Evolutionary conservation across 2,113 vertebrate species (phyloP), one percentile per base, ranked within the genome.

Genomic region (Bubo scandiacus): DNA sequence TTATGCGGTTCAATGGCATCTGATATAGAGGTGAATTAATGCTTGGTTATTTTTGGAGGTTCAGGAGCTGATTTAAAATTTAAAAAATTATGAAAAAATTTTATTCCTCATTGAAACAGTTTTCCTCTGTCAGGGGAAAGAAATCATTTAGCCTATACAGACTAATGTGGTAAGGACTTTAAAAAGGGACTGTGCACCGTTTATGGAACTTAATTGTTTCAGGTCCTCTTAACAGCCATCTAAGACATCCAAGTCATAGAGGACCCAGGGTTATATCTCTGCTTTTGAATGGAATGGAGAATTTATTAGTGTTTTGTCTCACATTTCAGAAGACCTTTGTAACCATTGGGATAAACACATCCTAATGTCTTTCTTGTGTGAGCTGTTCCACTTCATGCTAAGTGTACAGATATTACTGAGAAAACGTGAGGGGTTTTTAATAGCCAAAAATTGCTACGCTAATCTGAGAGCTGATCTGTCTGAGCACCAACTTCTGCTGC

Each of bases 41-140:
- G 61, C 8, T 49, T 65, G 10, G 4, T 54, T 72, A 8, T 71
- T 58, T 91, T 75, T 66, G 4, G 22, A 67, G 13, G 4, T 65
- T 75, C 4, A 65, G 34, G 23, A 75, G 2, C 9, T 43, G 26
- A 79, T 34, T 26, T 30, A 1, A 57, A 88, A 71, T 19, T 21
- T 21, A 20, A 18, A 49, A 38, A 30, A 52, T 7, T 15, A 32
- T 54, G 20, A 42, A n/a, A 36, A 36, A 0, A 42, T 30, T 80
- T 61, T n/a, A 65, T 47, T 55, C 6, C 11, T 47, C 6, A 3
- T 27, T 86, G 11, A 72, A 90, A 45, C 2, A 12, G 9, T 59
- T 62, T n/a, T 72, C 11, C 11, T 34, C 20, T 30, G 4, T 45
- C 9, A 22, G 9, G 10, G 11, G 4, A 0, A 6, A n/a, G n/a